Base-by-base conservation (phyloP, 1,140 invertebrate species). In the Bombus fervidus region DNA sequence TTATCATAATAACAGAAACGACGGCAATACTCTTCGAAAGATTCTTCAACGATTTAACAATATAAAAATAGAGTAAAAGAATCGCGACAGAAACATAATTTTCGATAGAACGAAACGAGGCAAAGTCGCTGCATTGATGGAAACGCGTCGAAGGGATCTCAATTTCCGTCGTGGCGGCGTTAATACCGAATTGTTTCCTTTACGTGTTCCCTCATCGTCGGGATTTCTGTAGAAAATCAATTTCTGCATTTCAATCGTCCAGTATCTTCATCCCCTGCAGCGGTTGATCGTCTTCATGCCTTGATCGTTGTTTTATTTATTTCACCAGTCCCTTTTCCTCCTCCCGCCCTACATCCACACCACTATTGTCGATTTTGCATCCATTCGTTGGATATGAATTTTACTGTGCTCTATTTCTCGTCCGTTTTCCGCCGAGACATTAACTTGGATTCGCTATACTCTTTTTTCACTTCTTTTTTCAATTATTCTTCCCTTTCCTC, bases 151-250 rank as follows among this genome's bases (percentile, higher is more conserved):
- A 22, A n/a, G 41, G 59, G 75, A 87, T 62, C 83, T 62, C 83
- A 85, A 89, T 89, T 87, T 83, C 81, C 73, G 74, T 62, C 28
- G 6, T 68, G 15, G 41, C 43, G 22, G 12, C 39, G 41, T 76
- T 87, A 71, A 87, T 82, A 66, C 37, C 41, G n/a, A 82, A 81
- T 82, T 71, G 85, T 84, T 83, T 84, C 85, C 77, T 64, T 73
- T 41, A 68, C 83, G 79, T 78, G 59, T 34, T 9, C 39, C 62
- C 15, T 10, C 8, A 0, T 39, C 0, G 22, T 9, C 47, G 1
- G 6, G 12, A 53, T 34, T 47, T 53, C 31, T 34, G 18, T 25
- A 18, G 53, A 37, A 62, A 79, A 79, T 79, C 64, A 79, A 68
- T 83, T 83, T 57, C 62, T 68, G 28, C 34, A 13, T 39, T 76